phyloP scores from a whole-genome alignment of 37 sponge, comb jelly and placozoan genomes.

The Halisarca cf. caerulea region DNA sequence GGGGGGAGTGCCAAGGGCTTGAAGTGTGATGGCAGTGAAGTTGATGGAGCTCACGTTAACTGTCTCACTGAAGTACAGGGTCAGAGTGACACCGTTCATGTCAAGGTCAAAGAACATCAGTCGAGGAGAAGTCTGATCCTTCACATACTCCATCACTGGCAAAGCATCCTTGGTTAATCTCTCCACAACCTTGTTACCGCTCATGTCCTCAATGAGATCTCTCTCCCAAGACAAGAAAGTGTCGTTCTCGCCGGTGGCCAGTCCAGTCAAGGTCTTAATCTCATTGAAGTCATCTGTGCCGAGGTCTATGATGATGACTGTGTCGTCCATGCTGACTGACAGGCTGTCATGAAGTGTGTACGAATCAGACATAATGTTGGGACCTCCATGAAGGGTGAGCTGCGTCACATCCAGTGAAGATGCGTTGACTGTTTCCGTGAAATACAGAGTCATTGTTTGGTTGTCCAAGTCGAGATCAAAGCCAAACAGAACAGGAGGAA shows the following conservation, averaged over 20 bases:
- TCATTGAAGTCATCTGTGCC: slow-evolving; percentile 75
- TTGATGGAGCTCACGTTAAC: slow-evolving; percentile 76
- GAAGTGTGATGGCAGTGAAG: slow-evolving; percentile 67
- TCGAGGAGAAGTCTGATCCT: slow-evolving; percentile 58
- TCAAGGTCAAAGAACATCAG: slow-evolving; percentile 71
- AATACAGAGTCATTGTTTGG: slow-evolving; percentile 63
- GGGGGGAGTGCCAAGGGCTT: slow-evolving; percentile 32
- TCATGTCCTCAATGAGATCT: slow-evolving; percentile 53
- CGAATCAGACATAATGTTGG: not conserved
- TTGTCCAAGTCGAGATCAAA: slow-evolving; percentile 81
- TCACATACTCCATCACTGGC: slow-evolving; percentile 46
- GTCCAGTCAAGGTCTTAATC: slow-evolving; percentile 60
- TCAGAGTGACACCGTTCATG: slow-evolving; percentile 70
- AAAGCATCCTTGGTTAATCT: slow-evolving; percentile 30
- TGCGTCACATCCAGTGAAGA: slow-evolving; percentile 65
- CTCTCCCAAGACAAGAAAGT: slow-evolving; percentile 49
- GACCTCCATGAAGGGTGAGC: slow-evolving; percentile 51
- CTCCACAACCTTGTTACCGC: slow-evolving; percentile 49
- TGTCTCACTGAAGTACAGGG: slow-evolving; percentile 79
- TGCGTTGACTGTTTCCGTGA: slow-evolving; percentile 84
- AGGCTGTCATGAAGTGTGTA: slow-evolving; percentile 47
- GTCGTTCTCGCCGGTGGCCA: slow-evolving; percentile 66
- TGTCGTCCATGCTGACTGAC: slow-evolving; percentile 23
- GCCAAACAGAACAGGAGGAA: slow-evolving; percentile 39
- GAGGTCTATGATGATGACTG: slow-evolving; percentile 44